Base-by-base conservation (phyloP, 2,113 vertebrate species). In the Neodon shergylaensis region DNA sequence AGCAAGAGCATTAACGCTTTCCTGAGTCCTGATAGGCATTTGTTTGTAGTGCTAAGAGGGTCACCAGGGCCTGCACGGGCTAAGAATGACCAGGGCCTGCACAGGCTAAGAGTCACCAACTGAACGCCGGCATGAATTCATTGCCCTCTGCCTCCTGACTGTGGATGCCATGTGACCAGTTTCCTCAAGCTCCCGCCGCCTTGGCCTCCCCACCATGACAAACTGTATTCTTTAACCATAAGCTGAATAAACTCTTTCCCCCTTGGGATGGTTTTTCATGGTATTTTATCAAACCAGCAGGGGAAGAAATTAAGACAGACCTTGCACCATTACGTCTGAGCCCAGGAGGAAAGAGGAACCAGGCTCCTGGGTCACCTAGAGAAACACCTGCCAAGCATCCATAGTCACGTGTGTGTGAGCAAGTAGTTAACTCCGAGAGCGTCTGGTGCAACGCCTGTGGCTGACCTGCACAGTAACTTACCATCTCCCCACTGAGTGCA, bases 371-470 rank as follows among this genome's bases (percentile, higher is more conserved):
- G 54, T 11, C 31, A 2, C 19, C 12, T 16, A 33, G n/a, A 22
- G 5, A 68, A 49, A 81, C 0, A 6, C 44, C 21, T 28, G 49
- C 33, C 16, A 13, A 28, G 26, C 17, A 8, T 7, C 73, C 26
- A 8, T 3, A 16, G 14, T 61, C 79, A 8, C 12, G 4, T 19
- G 26, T 22, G 0, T 12, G 1, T 0, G 73, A 31, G 17, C 10
- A 65, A 70, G 92, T 36, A 33, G 4, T 2, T 14, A 44, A 13
- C 28, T 28, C 22, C 4, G 14, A 0, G 4, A 3, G 7, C 5
- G 36, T 49, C 16, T 6, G 65, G 19, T 17, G 0, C 74, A 26
- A 24, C 8, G 11, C 2, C 0, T 1, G 1, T 1, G 21, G 33
- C 9, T 19, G 26, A 44, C n/a, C 16, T 10, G 16, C 19, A 1